Percentiles rank a stretch among this genome's conserved stretches.
Evolutionary conservation across 1,140 invertebrate genomes (phyloP).

Genomic region (Drosophila nannoptera): DNA sequence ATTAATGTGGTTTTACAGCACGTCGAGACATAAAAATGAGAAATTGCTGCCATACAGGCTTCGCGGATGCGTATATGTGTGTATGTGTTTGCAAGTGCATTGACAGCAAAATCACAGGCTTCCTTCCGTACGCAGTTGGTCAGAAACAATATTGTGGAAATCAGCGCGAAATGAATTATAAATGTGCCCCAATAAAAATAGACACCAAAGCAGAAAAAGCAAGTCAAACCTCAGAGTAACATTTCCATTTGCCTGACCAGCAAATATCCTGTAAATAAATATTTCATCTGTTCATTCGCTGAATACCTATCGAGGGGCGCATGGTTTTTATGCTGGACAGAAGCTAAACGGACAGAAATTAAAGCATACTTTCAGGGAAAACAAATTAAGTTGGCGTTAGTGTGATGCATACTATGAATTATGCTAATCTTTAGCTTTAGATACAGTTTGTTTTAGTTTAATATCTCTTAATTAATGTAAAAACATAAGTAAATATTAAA

Average conservation of each 20-base stretch:
- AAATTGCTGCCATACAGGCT: conserved; percentile 73
- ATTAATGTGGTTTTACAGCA: conserved; percentile 77
- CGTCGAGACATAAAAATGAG: conserved; percentile 74
- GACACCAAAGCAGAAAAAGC: conserved; percentile 16
- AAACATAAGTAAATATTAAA: no score
- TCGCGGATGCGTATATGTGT: conserved; percentile 7
- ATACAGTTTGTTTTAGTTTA: no score
- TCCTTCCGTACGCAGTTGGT: conserved; percentile 16
- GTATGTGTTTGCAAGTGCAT: conserved; percentile 9
- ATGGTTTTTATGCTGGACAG: no score
- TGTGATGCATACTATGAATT: no score
- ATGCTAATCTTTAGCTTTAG: no score
- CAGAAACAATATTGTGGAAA: conserved; percentile 70
- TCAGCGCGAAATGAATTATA: conserved; percentile 78
- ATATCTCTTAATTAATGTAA: no score
- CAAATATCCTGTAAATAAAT: no score
- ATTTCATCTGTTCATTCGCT: no score
- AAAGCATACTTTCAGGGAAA: background rate
- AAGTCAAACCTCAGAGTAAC: background rate
- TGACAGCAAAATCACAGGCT: conserved; percentile 25
- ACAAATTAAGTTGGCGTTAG: no score
- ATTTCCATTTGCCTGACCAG: no score
- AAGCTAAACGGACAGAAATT: no score
- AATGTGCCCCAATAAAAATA: conserved; percentile 65
- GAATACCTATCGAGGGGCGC: no score